Conservation (phyloP, 2,797 vertebrate species). For the Anas bernieri region DNA sequence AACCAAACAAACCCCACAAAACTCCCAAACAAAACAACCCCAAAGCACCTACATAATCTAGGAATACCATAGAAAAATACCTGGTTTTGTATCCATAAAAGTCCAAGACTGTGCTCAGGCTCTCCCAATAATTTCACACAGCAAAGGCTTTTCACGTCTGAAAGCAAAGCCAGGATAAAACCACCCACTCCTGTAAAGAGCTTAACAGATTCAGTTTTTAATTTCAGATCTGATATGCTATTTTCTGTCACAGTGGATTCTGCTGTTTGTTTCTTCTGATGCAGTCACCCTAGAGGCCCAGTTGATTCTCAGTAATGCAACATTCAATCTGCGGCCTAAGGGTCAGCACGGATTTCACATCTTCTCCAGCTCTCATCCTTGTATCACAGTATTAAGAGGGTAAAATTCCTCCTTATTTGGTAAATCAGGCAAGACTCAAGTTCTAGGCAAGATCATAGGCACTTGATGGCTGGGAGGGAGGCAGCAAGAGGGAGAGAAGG, state of each 20-base stretch:
- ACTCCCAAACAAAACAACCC: background rate
- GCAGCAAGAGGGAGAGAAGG: background rate
- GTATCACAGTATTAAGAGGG: background rate
- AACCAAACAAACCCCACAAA: too few species aligned
- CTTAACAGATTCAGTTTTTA: conserved; percentile 34
- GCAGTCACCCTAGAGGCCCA: conserved; percentile 1
- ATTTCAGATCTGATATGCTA: conserved; percentile 35
- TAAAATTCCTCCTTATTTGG: background rate
- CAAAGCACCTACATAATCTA: background rate
- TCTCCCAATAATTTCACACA: background rate
- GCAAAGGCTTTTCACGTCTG: background rate
- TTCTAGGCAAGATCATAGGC: rapidly evolving
- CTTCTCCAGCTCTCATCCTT: background rate
- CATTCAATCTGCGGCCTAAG: background rate
- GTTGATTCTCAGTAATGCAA: conserved; percentile 11
- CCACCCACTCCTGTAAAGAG: background rate
- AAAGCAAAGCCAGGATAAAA: conserved; percentile 1
- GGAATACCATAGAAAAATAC: background rate
- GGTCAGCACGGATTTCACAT: background rate
- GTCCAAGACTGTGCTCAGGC: background rate
- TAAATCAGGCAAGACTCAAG: conserved; percentile 2
- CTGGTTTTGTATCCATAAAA: background rate
- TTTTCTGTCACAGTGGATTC: conserved; percentile 5
- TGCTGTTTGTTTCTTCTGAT: conserved; percentile 30
- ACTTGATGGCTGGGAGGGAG: background rate